Evolutionary conservation across 2,888 invertebrate genomes (phyloP), one percentile per base, ranked within the genome.

Genomic region (Phortica okadai): DNA sequence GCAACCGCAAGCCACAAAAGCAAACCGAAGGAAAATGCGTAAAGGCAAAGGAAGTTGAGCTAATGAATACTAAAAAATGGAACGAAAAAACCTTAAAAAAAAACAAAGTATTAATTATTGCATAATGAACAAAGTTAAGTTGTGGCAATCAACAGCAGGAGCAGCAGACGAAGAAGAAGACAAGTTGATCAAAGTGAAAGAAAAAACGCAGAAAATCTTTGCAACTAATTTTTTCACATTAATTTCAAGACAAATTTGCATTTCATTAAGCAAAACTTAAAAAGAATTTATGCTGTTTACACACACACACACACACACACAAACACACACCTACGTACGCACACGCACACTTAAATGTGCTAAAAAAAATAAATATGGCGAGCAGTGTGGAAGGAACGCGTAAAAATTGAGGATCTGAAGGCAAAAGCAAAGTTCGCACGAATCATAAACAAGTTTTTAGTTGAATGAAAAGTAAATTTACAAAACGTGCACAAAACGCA

Each of bases 381-480:
- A 33, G 21, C 50, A 70, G 25, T 11, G 77, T 50, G 21, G 11
- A 7, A 69, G 45, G 1, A 2, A 69, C 21, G 45, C 69, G 59
- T 33, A 64, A 10, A 74, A 64, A 5, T 11, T n/a, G 21, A 21
- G 21, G 1, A 21, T 21, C 0, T 21, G 62, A 75, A 72, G 74
- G 16, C 59, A 74, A 72, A 58, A 64, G 74, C 80, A 77, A 11
- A 10, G n/a, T 7, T 21, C 33, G 64, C 77, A 80, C 75, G 74
- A 73, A 77, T 67, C 76, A 76, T 80, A 74, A 80, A 74, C 76
- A 78, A 73, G 41, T n/a, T 58, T 56, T 58, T 78, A 81, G 80
- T 80, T 79, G 79, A 81, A 84, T 84, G 81, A 80, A 82, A 84
- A 82, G 84, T 77, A 85, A 84, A 84, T 85, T 82, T 80, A 82